Percentiles rank a stretch among this genome's conserved stretches.
Evolutionary conservation across 2,113 vertebrate species (phyloP).

Genomic region (Centropus unirufus): DNA sequence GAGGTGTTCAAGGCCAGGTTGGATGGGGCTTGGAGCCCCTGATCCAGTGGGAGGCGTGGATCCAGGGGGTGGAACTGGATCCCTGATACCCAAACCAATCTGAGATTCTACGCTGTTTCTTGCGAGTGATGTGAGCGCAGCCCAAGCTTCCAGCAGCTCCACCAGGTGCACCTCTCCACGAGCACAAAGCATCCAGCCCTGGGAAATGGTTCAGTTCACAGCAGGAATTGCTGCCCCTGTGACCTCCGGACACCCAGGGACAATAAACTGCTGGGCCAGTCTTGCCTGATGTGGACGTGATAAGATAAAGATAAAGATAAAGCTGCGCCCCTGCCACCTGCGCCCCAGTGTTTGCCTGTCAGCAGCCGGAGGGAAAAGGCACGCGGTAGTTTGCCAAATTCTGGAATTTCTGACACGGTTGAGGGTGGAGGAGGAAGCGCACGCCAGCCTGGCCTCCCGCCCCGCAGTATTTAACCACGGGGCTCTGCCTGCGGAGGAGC

Average conservation of each 20-base stretch:
- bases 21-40: too few species aligned
- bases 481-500: neutral
- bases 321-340: neutral
- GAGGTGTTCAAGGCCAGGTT: too few species aligned
- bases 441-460: neutral
- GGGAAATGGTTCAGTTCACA: neutral
- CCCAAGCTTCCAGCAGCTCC: neutral
- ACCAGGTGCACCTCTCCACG: rapidly evolving
- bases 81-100: too few species aligned
- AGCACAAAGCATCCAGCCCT: neutral
- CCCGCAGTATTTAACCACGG: neutral
- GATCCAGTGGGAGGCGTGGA: too few species aligned
- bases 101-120: too few species aligned
- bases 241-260: neutral
- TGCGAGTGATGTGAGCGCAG: neutral
- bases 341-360: neutral
- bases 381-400: neutral
- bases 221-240: neutral
- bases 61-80: too few species aligned
- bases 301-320: neutral
- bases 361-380: neutral
- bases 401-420: neutral
- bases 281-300: rapidly evolving
- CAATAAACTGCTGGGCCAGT: neutral
- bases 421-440: slow-evolving; percentile 46